These are phyloP conservation scores for Timandra comae DNA, from an alignment of 2,888 invertebrate genomes.

Conservation along the genomic window DNA sequence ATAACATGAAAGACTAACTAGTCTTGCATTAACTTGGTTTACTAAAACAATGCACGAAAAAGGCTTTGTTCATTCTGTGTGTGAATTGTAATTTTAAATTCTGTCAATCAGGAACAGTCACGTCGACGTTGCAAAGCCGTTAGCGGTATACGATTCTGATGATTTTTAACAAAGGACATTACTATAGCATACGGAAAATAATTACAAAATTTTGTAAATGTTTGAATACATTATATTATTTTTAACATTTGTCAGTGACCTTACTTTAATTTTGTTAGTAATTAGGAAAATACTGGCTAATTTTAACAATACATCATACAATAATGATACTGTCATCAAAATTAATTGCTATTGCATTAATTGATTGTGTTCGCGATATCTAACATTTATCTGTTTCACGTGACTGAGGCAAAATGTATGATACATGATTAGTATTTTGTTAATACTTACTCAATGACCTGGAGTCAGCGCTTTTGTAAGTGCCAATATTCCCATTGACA, in stretches of 20 bases:
- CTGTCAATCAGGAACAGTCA: conserved; percentile 12
- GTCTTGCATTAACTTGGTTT: conserved; percentile 12
- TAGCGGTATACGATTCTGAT: conserved; percentile 7
- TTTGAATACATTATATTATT: no score
- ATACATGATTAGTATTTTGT: no score
- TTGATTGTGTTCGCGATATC: no score
- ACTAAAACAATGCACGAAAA: conserved; percentile 11
- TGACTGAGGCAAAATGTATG: no score
- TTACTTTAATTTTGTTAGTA: no score
- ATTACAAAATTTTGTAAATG: no score
- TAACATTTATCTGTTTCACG: no score
- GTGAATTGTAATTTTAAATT: conserved; percentile 8
- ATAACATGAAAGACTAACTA: conserved; percentile 10
- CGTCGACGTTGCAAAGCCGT: conserved; percentile 7
- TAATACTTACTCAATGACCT: conserved; percentile 65
- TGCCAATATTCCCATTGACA: conserved; percentile 21
- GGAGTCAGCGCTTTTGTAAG: conserved; percentile 50
- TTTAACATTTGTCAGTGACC: no score
- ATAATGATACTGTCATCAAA: no score
- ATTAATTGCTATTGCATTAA: no score
- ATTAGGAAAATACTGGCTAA: no score
- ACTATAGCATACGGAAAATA: conserved; percentile 1
- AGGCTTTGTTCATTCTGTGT: conserved; percentile 7
- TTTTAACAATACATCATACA: no score
- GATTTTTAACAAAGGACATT: conserved; percentile 11